Conservation (phyloP, 2,797 vertebrate species). For the Sebastes baramenuke region DNA sequence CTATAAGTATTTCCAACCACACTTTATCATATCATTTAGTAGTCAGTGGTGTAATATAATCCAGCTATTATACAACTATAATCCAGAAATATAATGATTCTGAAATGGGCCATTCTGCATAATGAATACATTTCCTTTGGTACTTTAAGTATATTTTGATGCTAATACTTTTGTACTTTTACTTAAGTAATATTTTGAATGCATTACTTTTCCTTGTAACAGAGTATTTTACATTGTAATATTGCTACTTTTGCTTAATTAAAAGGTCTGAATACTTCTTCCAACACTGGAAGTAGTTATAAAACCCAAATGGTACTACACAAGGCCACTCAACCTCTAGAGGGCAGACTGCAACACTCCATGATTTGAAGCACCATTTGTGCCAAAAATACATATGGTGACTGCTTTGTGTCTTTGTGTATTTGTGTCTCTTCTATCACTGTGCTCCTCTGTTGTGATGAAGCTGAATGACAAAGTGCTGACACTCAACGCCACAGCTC, state of each 20-base stretch:
- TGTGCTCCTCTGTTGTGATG: not conserved
- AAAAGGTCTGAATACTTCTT: not conserved
- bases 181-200: too few species aligned
- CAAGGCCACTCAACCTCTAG: not conserved
- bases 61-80: too few species aligned
- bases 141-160: not conserved
- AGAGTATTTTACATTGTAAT: not conserved
- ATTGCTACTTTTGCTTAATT: not conserved
- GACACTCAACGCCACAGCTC: not conserved
- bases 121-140: not conserved
- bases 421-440: not conserved
- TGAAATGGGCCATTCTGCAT: not conserved
- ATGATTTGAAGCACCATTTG: not conserved
- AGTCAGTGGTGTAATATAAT: too few species aligned
- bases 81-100: too few species aligned
- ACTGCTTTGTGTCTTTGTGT: not conserved
- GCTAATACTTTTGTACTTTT: too few species aligned
- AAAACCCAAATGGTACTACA: not conserved
- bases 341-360: not conserved
- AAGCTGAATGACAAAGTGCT: constrained; percentile 28
- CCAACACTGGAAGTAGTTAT: not conserved
- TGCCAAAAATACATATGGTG: not conserved
- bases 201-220: too few species aligned
- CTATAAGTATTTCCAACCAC: not conserved
- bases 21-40: too few species aligned